phyloP scores from a whole-genome alignment of 2,888 invertebrate species.

The Limnephilus lunatus region DNA sequence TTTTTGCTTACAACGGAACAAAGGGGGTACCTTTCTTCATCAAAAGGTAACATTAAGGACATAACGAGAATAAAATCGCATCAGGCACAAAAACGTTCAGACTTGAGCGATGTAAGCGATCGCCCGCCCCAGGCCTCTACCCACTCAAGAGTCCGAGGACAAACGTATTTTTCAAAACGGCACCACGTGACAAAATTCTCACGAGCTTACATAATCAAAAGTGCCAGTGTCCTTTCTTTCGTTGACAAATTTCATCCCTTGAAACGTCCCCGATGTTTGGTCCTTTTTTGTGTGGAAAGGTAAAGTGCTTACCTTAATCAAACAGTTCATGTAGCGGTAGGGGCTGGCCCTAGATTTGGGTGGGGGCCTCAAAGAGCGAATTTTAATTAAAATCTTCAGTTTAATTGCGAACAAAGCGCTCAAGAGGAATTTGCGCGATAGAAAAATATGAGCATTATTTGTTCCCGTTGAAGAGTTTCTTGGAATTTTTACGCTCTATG shows the following conservation, averaged over 20 bases:
- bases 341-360: neutral
- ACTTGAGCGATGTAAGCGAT: neutral
- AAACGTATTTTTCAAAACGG: conserved; percentile 59
- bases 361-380: conserved; percentile 31
- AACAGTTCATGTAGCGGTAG: conserved; percentile 61
- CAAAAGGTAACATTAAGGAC: conserved; percentile 34
- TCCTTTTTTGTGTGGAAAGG: conserved; percentile 59
- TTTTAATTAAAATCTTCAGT: conserved; percentile 60
- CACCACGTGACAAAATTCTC: conserved; percentile 64
- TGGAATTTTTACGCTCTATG: conserved; percentile 18
- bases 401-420: conserved; percentile 55
- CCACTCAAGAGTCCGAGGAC: conserved; percentile 14
- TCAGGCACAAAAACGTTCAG: neutral
- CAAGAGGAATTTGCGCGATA: conserved; percentile 34
- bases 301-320: conserved; percentile 66
- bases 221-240: conserved; percentile 63
- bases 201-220: conserved; percentile 65
- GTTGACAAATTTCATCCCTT: conserved; percentile 65
- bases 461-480: conserved; percentile 25
- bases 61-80: conserved; percentile 28
- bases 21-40: neutral
- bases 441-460: conserved; percentile 42
- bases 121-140: neutral
- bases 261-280: conserved; percentile 51
- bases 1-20: neutral